These are phyloP conservation scores for Phasianus colchicus DNA, from an alignment of 2,113 vertebrate species.

Conservation along the genomic window DNA sequence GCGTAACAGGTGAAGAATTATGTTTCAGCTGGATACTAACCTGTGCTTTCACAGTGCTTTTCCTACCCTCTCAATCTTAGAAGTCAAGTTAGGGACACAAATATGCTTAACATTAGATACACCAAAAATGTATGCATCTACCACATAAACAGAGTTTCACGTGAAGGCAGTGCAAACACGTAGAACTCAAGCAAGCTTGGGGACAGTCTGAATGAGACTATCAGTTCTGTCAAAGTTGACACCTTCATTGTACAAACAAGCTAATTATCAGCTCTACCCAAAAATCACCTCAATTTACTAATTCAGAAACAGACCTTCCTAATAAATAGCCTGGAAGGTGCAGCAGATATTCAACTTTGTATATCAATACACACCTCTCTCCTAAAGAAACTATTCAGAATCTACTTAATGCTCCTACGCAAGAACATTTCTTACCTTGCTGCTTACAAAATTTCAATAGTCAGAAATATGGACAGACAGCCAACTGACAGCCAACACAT, in stretches of 20 bases:
- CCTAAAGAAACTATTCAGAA: background rate
- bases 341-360: background rate
- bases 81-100: background rate
- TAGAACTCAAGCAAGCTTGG: background rate
- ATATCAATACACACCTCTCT: background rate
- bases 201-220: background rate
- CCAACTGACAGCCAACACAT: background rate
- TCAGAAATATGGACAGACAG: background rate
- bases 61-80: background rate
- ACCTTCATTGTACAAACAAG: background rate
- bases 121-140: accelerated
- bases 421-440: background rate
- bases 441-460: background rate
- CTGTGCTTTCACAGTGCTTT: background rate
- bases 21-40: background rate
- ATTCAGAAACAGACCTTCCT: background rate
- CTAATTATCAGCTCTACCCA: background rate
- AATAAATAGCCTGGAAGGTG: background rate
- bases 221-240: background rate
- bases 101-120: background rate
- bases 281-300: background rate
- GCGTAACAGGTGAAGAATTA: background rate
- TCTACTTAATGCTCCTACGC: background rate
- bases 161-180: accelerated
- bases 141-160: accelerated